Evolutionary conservation across 2,888 invertebrate genomes (phyloP).

Genomic region (Drosophila maculinotata): DNA sequence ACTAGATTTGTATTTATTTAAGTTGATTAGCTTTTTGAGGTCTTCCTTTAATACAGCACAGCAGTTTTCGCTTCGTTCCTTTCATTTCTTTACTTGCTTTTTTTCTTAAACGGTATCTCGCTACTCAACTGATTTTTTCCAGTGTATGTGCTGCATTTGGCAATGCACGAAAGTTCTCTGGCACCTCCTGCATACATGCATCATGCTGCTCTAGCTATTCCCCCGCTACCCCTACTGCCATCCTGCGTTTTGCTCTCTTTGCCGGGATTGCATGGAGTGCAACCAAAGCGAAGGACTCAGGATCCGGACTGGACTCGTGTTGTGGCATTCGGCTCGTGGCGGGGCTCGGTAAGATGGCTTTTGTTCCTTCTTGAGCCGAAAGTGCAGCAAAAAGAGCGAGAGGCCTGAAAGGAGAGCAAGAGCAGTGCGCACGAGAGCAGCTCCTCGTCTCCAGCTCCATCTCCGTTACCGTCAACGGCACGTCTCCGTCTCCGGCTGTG

Average conservation of each 20-base stretch:
- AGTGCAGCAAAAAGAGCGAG: slow-evolving; percentile 49
- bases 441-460: not conserved
- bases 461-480: too few relatives aligned
- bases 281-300: slow-evolving; percentile 24
- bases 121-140: not conserved
- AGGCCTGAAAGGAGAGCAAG: slow-evolving; percentile 8
- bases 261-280: slow-evolving; percentile 23
- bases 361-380: slow-evolving; percentile 55
- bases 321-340: slow-evolving; percentile 37
- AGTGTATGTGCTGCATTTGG: slow-evolving; percentile 40
- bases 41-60: too few relatives aligned
- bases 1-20: too few relatives aligned
- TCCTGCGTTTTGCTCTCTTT: slow-evolving; percentile 42
- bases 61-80: too few relatives aligned
- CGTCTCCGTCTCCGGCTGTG: slow-evolving; percentile 3
- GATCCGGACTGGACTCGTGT: slow-evolving; percentile 9
- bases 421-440: slow-evolving; percentile 15
- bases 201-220: not conserved
- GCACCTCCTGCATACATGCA: slow-evolving; percentile 29
- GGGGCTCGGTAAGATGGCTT: slow-evolving; percentile 38
- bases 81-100: too few relatives aligned
- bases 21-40: too few relatives aligned
- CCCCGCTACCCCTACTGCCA: not conserved
- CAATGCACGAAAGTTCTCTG: slow-evolving; percentile 21
- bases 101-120: not conserved